A percentile compares a stretch with the other conserved stretches of the same genome.
phyloP scores from a whole-genome alignment of 2,888 invertebrate species.

The Baronia brevicornis region DNA sequence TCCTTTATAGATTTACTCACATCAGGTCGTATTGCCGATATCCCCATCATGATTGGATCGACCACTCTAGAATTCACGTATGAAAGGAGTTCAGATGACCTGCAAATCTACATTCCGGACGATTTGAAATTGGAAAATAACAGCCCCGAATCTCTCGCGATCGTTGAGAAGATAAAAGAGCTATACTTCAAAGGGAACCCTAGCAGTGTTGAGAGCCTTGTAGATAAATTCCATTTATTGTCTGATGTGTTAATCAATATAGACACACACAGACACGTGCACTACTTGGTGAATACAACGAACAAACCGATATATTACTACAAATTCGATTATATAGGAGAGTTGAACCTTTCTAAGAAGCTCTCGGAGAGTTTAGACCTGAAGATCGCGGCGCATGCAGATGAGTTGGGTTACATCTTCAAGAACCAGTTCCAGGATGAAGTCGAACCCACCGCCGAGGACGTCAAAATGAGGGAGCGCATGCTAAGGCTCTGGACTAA shows the following conservation, averaged over 20 bases:
- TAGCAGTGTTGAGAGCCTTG: conserved; percentile 35
- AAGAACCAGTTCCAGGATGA: conserved; percentile 44
- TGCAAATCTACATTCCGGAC: conserved; percentile 47
- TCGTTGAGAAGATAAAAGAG: conserved; percentile 41
- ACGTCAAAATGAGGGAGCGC: conserved; percentile 55
- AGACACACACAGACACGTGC: conserved; percentile 48
- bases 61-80: conserved; percentile 41
- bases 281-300: conserved; percentile 45
- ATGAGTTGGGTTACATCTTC: conserved; percentile 60
- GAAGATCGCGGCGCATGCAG: conserved; percentile 46
- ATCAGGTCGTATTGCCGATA: conserved; percentile 50
- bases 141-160: conserved; percentile 37
- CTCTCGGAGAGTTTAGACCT: conserved; percentile 27
- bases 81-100: conserved; percentile 37
- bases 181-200: conserved; percentile 48
- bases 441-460: conserved; percentile 44
- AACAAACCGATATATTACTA: conserved; percentile 57
- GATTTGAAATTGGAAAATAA: conserved; percentile 46
- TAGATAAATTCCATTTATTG: conserved; percentile 43
- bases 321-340: conserved; percentile 60
- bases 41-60: conserved; percentile 56
- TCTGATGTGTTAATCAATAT: conserved; percentile 48
- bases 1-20: conserved; percentile 47
- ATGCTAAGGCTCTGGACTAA: conserved; percentile 64
- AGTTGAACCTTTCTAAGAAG: conserved; percentile 41